Evolutionary conservation across 2,797 vertebrate genomes (phyloP).

Genomic region (Darevskia mixta): DNA sequence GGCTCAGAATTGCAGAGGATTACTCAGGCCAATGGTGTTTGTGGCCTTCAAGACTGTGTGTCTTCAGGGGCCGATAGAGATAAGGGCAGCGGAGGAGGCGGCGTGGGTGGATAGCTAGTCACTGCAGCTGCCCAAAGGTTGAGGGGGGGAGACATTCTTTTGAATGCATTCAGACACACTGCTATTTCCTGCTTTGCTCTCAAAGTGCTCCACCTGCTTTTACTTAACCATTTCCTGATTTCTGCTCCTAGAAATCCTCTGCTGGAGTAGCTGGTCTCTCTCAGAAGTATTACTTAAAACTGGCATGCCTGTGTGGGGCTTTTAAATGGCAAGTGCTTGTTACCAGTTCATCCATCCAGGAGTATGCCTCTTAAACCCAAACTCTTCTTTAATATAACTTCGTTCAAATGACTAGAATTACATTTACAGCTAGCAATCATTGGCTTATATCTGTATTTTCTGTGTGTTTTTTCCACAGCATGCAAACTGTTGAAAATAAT

Average conservation of each 20-base stretch:
- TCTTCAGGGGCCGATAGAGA: conserved; percentile 25
- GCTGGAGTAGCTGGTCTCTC: conserved; percentile 53
- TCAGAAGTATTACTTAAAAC: conserved; percentile 15
- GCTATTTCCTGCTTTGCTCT: conserved; percentile 81
- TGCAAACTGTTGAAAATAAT: not conserved
- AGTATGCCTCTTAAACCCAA: not conserved
- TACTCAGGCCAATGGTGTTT: conserved; percentile 57
- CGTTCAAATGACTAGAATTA: not conserved
- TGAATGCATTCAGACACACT: conserved; percentile 73
- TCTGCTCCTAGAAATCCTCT: conserved; percentile 63
- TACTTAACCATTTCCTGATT: conserved; percentile 83
- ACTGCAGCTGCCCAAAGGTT: conserved; percentile 51
- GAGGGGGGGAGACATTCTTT: conserved; percentile 65
- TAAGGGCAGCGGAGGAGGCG: conserved; percentile 35
- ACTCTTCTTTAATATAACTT: not conserved
- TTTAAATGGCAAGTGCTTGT: not conserved
- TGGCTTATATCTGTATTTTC: conserved; percentile 1
- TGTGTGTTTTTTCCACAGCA: not conserved
- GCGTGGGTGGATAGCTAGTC: conserved; percentile 14
- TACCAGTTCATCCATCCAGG: not conserved
- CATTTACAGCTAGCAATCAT: not conserved
- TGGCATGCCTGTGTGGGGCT: not conserved
- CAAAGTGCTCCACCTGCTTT: conserved; percentile 78
- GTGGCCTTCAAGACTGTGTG: conserved; percentile 38
- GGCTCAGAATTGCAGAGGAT: conserved; percentile 42